Percentiles rank a stretch among this genome's conserved stretches.
phyloP scores from a whole-genome alignment of 2,888 invertebrate species.

The Cepaea hortensis region DNA sequence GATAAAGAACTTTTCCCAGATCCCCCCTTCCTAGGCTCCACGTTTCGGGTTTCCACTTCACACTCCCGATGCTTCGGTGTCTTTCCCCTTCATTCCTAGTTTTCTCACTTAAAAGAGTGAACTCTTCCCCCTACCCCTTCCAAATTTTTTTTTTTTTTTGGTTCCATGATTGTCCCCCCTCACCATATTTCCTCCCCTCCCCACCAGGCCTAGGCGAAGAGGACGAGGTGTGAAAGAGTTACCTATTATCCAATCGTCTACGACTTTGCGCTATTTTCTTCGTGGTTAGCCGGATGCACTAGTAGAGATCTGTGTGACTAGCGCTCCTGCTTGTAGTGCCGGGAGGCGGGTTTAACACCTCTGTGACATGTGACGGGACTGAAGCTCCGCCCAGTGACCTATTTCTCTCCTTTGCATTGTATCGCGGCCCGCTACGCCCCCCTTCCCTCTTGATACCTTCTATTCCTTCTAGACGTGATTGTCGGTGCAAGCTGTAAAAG shows the following conservation, averaged over 20 bases:
- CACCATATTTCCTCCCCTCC: neutral
- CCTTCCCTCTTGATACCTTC: neutral
- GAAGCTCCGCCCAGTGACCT: conserved; percentile 51
- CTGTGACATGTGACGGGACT: conserved; percentile 51
- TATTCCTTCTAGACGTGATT: neutral
- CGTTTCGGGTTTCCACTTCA: conserved; percentile 34
- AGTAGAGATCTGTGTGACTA: conserved; percentile 27
- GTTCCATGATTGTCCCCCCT: neutral
- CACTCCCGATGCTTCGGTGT: conserved; percentile 26
- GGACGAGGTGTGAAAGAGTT: conserved; percentile 43
- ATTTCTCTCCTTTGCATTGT: conserved; percentile 23
- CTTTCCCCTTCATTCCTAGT: neutral
- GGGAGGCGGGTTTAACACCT: conserved; percentile 48
- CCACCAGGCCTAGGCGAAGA: conserved; percentile 15
- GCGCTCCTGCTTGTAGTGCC: neutral
- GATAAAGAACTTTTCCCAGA: conserved; percentile 24
- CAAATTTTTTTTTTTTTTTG: neutral
- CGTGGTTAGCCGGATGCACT: conserved; percentile 22
- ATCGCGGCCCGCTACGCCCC: conserved; percentile 23
- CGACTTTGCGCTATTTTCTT: conserved; percentile 23
- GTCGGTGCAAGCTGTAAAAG: neutral
- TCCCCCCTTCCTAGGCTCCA: neutral
- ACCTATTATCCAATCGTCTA: conserved; percentile 8
- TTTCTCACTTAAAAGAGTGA: neutral
- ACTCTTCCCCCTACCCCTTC: neutral